Evolutionary conservation across 2,888 invertebrate genomes (phyloP).

Genomic region (Amphimallon solstitiale): DNA sequence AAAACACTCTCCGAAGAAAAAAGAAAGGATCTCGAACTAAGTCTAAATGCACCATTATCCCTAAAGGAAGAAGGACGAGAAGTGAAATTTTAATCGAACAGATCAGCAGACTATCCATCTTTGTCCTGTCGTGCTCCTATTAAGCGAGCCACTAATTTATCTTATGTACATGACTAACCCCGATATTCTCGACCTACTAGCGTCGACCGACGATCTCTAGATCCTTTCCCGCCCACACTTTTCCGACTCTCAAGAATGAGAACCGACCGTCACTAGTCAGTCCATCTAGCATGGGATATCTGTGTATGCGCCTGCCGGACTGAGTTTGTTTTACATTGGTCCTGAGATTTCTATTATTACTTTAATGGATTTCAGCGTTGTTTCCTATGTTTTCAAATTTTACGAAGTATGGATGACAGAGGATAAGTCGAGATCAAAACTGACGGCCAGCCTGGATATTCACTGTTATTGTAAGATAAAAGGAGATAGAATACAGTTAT

Average conservation of each 20-base stretch:
- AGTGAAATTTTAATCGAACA: conserved; percentile 29
- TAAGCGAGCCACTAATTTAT: conserved; percentile 57
- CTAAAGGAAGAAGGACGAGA: conserved; percentile 11
- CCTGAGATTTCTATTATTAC: conserved; percentile 33
- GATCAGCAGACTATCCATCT: conserved; percentile 52
- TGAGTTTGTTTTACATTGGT: conserved; percentile 1
- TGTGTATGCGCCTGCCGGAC: too few species aligned
- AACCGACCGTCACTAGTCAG: not conserved
- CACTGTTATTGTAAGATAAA: conserved; percentile 17
- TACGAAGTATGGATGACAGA: conserved; percentile 1
- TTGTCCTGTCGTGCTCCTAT: conserved; percentile 58
- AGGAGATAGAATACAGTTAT: conserved; percentile 25
- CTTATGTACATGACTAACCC: conserved; percentile 54
- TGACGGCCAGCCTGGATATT: conserved; percentile 15
- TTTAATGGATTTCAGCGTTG: conserved; percentile 36
- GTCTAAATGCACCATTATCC: conserved; percentile 13
- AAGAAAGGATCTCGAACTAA: not conserved
- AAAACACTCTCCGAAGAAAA: not conserved
- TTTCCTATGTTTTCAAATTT: conserved; percentile 21
- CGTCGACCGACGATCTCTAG: not conserved
- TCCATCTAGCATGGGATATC: not conserved
- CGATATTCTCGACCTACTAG: conserved; percentile 26
- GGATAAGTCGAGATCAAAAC: conserved; percentile 26
- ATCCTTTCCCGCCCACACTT: not conserved
- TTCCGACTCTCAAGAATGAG: conserved; percentile 1